Evolutionary conservation across 1,140 invertebrate genomes (phyloP).

Genomic region (Globodera rostochiensis): DNA sequence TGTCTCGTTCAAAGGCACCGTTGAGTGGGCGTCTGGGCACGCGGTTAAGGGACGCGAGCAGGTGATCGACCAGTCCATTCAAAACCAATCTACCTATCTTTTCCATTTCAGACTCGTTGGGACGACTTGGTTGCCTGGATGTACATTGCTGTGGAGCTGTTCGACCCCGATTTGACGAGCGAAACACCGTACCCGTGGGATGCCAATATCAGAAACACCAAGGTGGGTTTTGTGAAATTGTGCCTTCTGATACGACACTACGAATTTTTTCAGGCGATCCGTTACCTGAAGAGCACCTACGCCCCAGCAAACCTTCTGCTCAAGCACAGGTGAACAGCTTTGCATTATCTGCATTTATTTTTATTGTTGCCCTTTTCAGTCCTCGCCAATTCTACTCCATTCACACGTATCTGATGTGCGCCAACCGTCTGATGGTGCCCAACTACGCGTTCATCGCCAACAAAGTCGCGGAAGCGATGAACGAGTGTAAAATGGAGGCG

Average conservation of each 20-base stretch:
- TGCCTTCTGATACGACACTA: neutral
- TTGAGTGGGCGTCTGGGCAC: conserved; percentile 50
- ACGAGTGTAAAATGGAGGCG: neutral
- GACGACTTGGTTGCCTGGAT: conserved; percentile 52
- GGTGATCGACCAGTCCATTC: neutral
- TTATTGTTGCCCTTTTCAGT: neutral
- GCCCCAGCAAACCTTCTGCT: conserved; percentile 36
- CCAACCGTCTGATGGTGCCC: conserved; percentile 24
- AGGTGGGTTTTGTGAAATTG: neutral
- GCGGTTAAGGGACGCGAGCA: conserved; percentile 45
- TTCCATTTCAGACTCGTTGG: conserved; percentile 40
- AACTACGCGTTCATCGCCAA: conserved; percentile 38
- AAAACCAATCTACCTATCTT: neutral
- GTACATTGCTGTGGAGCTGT: conserved; percentile 46
- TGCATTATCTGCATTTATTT: neutral
- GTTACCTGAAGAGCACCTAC: conserved; percentile 37
- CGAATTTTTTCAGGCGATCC: conserved; percentile 31
- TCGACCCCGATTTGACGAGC: conserved; percentile 27
- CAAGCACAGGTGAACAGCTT: neutral
- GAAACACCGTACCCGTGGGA: conserved; percentile 9
- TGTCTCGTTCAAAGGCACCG: conserved; percentile 46
- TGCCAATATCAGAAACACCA: neutral
- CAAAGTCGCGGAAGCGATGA: conserved; percentile 23
- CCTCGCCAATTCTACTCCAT: conserved; percentile 47
- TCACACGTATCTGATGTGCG: conserved; percentile 34